Percentiles rank a stretch among this genome's conserved stretches.
phyloP scores from a whole-genome alignment of 1,140 invertebrate species.

The Scaptomyza graminum region DNA sequence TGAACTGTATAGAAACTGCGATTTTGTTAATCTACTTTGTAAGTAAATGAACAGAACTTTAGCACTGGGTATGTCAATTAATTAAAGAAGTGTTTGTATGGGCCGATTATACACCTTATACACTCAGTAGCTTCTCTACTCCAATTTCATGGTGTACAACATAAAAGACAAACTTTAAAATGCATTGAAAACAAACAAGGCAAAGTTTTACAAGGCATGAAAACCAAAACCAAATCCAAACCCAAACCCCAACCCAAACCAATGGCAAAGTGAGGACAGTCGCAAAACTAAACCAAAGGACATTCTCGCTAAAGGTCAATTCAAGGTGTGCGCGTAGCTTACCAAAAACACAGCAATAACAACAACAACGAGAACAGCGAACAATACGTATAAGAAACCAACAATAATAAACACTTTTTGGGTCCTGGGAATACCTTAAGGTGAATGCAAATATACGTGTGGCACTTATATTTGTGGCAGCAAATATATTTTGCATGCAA shows the following conservation, averaged over 20 bases:
- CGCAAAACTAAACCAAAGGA: conserved; percentile 27
- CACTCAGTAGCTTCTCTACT: not conserved
- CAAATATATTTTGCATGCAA: conserved; percentile 70
- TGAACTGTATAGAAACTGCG: too few species aligned
- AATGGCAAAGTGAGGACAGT: conserved; percentile 4
- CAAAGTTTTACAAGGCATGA: conserved; percentile 17
- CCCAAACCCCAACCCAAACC: conserved; percentile 34
- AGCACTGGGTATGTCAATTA: conserved; percentile 7
- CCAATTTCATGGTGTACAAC: conserved; percentile 8
- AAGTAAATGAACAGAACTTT: conserved; percentile 1
- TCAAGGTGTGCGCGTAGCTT: conserved; percentile 51
- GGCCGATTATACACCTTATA: not conserved
- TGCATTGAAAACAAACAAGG: conserved; percentile 64
- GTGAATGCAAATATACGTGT: conserved; percentile 71
- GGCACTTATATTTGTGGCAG: conserved; percentile 75
- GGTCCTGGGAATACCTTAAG: conserved; percentile 18
- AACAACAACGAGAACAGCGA: conserved; percentile 19
- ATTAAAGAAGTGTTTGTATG: conserved; percentile 8
- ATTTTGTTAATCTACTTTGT: too few species aligned
- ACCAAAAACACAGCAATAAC: conserved; percentile 23
- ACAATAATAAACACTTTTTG: conserved; percentile 21
- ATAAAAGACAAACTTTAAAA: conserved; percentile 62
- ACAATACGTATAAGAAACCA: too few species aligned
- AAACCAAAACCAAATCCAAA: conserved; percentile 4
- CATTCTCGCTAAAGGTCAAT: conserved; percentile 61